Base-by-base conservation (phyloP, 1,140 invertebrate species). In the Venustaconcha ellipsiformis region DNA sequence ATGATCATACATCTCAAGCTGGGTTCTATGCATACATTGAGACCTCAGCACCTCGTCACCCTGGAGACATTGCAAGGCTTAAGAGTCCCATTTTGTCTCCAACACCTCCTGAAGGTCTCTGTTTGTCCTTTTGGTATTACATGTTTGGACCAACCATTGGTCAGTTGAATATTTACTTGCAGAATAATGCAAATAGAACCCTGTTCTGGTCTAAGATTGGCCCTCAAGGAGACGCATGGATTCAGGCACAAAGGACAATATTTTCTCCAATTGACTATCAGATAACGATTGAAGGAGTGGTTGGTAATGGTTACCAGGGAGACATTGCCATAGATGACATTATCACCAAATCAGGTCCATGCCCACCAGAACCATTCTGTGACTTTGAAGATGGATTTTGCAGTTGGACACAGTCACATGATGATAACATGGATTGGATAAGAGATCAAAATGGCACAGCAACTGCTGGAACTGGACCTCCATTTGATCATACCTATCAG, bases 11-110 rank as follows among this genome's bases (percentile, higher is more conserved):
- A 12, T 70, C 75, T 60, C 74, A 76, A 55, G 62, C 37, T 58
- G 78, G 74, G 4, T 66, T 66, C 55, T 89, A 88, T 78, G 69
- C 82, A 20, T 88, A 82, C 67, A 85, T 88, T 58, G 86, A 87
- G 68, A 79, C 85, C 23, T 84, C 83, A 23, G 55, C 55, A 23
- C 87, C 86, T 18, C 73, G 83, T 56, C 75, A 69, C 48, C 48
- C 67, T 37, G 94, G 94, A 83, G 93, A 95, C 73, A 93, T 92
- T 0, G 94, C 94, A 0, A 91, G 94, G n/a, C 91, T 95, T 0
- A 88, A 92, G 5, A 82, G 80, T 64, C 71, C 78, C 14, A 48
- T 63, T 0, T 20, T 85, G 23, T 67, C 78, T 20, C 84, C 84
- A 14, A 87, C 87, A 58, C 72, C 72, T 60, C 18, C 72, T 15